phyloP scores from a whole-genome alignment of 1,140 invertebrate species.

The Apis dorsata region DNA sequence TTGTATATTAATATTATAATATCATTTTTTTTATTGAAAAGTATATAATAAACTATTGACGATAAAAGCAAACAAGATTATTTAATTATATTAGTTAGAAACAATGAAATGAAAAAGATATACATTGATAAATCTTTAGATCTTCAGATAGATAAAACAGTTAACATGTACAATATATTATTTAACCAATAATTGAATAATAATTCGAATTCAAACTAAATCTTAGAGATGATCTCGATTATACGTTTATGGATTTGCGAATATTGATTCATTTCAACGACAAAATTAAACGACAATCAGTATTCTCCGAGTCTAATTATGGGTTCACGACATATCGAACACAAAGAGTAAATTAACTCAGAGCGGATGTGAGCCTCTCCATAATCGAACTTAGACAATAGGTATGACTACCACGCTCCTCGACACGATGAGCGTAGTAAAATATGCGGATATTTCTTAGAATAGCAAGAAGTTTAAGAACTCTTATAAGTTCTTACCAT shows the following conservation, averaged over 20 bases:
- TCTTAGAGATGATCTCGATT: background rate
- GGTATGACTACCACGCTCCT: conserved; percentile 44
- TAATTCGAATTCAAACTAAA: background rate
- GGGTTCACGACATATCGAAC: conserved; percentile 27
- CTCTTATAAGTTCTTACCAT: background rate
- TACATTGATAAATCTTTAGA: conserved; percentile 13
- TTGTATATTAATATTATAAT: no score
- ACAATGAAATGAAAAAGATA: background rate
- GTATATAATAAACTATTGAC: no score
- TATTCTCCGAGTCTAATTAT: conserved; percentile 40
- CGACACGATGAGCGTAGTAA: conserved; percentile 22
- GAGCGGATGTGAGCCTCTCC: conserved; percentile 46
- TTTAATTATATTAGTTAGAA: conserved; percentile 5
- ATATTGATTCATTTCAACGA: conserved; percentile 5
- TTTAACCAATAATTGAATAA: background rate
- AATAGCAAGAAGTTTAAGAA: conserved; percentile 15
- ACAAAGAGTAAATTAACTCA: conserved; percentile 49
- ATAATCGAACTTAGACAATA: conserved; percentile 57
- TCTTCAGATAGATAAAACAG: background rate
- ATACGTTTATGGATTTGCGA: background rate
- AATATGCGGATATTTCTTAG: conserved; percentile 41
- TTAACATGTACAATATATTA: background rate
- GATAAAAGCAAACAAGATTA: background rate
- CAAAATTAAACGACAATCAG: conserved; percentile 2
- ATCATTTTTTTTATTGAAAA: no score